phyloP scores from a whole-genome alignment of 2,113 vertebrate species.

The Hipposideros armiger region DNA sequence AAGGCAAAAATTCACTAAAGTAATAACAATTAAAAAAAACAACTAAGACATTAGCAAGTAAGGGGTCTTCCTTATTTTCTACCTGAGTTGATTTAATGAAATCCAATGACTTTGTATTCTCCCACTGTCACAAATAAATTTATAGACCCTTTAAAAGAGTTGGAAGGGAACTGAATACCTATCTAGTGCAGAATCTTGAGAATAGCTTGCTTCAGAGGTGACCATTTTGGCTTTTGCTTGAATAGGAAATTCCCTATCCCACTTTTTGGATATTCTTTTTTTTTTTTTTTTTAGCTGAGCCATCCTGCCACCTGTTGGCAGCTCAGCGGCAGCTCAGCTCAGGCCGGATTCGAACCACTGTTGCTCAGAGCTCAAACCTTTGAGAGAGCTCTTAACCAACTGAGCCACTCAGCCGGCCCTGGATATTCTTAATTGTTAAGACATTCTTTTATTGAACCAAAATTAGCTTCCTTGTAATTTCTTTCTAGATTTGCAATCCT shows the following conservation, averaged over 20 bases:
- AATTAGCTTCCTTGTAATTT: constrained; percentile 26
- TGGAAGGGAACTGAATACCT: background rate
- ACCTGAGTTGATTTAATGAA: background rate
- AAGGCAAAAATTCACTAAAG: constrained; percentile 30
- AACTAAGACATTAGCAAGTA: background rate
- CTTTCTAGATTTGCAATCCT: background rate
- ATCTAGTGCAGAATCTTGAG: background rate
- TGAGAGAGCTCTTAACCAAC: too few relatives aligned
- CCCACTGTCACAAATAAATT: background rate
- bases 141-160: background rate
- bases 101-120: background rate
- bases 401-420: too few relatives aligned
- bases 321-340: too few relatives aligned
- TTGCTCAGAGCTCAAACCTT: too few relatives aligned
- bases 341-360: too few relatives aligned
- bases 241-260: background rate
- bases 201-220: background rate
- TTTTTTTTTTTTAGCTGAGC: too few relatives aligned
- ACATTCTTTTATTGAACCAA: background rate
- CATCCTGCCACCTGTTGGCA: too few relatives aligned
- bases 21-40: background rate
- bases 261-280: background rate
- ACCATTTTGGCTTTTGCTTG: constrained; percentile 18
- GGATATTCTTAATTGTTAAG: background rate
- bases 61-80: constrained; percentile 21